These are phyloP conservation scores for Philopotamus ludificatus DNA, from an alignment of 1,140 invertebrate species.

Conservation along the genomic window DNA sequence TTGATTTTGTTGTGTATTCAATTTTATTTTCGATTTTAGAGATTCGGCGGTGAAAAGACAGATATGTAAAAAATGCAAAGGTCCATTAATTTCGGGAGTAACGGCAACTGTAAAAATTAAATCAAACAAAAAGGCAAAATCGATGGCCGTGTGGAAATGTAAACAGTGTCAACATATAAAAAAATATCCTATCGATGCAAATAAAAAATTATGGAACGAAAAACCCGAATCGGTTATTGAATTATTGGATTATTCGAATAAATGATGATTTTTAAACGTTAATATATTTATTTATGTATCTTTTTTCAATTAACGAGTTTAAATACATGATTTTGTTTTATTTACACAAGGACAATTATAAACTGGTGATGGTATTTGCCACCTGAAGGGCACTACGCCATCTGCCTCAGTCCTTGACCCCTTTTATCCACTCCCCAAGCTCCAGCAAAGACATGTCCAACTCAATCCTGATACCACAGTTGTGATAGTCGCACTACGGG, in stretches of 20 bases:
- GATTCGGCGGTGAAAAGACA: constrained; percentile 57
- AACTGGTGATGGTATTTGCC: too few relatives aligned
- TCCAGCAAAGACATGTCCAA: too few relatives aligned
- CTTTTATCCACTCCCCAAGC: too few relatives aligned
- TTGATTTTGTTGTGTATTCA: constrained; percentile 18
- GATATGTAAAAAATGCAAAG: constrained; percentile 57
- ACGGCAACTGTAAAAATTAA: constrained; percentile 53
- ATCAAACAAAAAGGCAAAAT: constrained; percentile 48
- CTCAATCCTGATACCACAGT: too few relatives aligned
- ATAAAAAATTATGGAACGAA: constrained; percentile 53
- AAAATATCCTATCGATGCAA: constrained; percentile 46
- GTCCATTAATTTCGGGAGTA: constrained; percentile 49
- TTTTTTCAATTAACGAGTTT: too few relatives aligned
- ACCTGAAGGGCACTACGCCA: too few relatives aligned
- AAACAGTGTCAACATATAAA: constrained; percentile 49
- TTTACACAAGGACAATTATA: too few relatives aligned
- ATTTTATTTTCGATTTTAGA: constrained; percentile 47
- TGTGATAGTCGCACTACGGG: too few relatives aligned
- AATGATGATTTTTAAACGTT: too few relatives aligned
- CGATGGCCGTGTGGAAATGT: constrained; percentile 50
- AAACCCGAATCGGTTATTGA: constrained; percentile 52
- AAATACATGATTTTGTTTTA: too few relatives aligned
- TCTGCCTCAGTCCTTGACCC: too few relatives aligned
- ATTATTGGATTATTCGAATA: constrained; percentile 47
- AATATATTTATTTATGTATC: too few relatives aligned